A percentile compares a stretch with the other conserved stretches of the same genome.
phyloP scores from a whole-genome alignment of 2,888 invertebrate genomes.

The Argyresthia goedartella region DNA sequence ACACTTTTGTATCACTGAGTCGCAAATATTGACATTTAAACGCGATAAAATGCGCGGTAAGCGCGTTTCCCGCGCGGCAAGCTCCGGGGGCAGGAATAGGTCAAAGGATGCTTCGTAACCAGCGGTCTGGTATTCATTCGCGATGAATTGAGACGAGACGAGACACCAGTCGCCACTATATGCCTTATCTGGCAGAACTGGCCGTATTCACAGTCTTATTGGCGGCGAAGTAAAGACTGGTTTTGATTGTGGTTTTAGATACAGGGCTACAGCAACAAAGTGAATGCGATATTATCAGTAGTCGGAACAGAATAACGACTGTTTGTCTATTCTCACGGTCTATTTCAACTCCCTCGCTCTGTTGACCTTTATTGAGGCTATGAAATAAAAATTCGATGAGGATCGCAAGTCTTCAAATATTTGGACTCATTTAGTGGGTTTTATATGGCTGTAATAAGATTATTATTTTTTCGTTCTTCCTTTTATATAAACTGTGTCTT shows the following conservation, averaged over 20 bases:
- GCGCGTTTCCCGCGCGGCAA: too few species aligned
- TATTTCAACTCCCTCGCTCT: constrained; percentile 20
- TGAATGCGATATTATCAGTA: not conserved
- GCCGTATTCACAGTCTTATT: not conserved
- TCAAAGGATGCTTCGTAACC: constrained; percentile 29
- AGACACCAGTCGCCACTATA: constrained; percentile 21
- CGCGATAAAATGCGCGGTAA: too few species aligned
- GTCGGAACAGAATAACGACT: constrained; percentile 24
- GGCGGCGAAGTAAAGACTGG: not conserved
- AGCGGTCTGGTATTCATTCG: constrained; percentile 22
- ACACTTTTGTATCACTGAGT: too few species aligned
- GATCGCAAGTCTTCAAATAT: too few species aligned
- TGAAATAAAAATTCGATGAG: not conserved
- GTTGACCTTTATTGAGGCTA: not conserved
- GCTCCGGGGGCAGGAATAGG: too few species aligned
- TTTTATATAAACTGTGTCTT: too few species aligned
- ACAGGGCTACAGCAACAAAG: not conserved
- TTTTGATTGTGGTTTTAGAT: not conserved
- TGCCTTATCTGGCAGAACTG: constrained; percentile 3
- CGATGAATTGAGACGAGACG: constrained; percentile 46
- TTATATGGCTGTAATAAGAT: too few species aligned
- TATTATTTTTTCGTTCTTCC: too few species aligned
- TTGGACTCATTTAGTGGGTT: too few species aligned
- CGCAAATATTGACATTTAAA: too few species aligned
- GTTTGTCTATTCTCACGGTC: constrained; percentile 41